Percentiles rank a stretch among this genome's conserved stretches.
phyloP scores from a whole-genome alignment of 2,888 invertebrate species.

The Noctua janthina region DNA sequence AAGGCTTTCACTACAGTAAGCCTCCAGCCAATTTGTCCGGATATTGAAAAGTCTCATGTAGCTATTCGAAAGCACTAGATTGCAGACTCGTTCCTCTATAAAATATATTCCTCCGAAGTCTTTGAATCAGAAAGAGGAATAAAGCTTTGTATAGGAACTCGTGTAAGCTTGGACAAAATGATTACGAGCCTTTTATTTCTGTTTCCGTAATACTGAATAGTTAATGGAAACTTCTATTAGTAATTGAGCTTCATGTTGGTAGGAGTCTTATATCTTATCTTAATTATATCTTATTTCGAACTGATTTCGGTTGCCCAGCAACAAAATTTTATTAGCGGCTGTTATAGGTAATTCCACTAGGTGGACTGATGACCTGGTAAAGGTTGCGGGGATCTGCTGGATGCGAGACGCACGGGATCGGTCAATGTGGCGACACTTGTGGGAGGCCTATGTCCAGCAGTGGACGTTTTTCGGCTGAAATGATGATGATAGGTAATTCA shows the following conservation, averaged over 20 bases:
- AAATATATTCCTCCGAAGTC: constrained; percentile 37
- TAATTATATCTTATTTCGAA: no score
- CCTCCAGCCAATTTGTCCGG: constrained; percentile 38
- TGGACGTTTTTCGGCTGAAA: no score
- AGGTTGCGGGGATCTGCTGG: no score
- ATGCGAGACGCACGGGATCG: no score
- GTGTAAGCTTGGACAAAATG: constrained; percentile 17
- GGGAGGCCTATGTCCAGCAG: no score
- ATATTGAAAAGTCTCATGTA: constrained; percentile 45
- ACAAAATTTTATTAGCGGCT: not conserved
- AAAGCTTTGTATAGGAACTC: constrained; percentile 23
- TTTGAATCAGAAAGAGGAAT: constrained; percentile 17
- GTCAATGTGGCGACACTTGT: no score
- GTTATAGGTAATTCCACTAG: not conserved
- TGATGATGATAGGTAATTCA: not conserved
- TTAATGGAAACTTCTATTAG: constrained; percentile 25
- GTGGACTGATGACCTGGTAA: no score
- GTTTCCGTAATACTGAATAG: constrained; percentile 23
- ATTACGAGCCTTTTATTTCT: not conserved
- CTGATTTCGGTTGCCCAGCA: not conserved
- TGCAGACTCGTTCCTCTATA: constrained; percentile 22
- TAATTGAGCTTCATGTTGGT: not conserved
- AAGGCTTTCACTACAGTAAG: constrained; percentile 11
- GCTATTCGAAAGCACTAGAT: constrained; percentile 25
- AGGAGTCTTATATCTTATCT: not conserved